Evolutionary conservation across 2,888 invertebrate species (phyloP).

Genomic region (Pharmacophagus antenor): DNA sequence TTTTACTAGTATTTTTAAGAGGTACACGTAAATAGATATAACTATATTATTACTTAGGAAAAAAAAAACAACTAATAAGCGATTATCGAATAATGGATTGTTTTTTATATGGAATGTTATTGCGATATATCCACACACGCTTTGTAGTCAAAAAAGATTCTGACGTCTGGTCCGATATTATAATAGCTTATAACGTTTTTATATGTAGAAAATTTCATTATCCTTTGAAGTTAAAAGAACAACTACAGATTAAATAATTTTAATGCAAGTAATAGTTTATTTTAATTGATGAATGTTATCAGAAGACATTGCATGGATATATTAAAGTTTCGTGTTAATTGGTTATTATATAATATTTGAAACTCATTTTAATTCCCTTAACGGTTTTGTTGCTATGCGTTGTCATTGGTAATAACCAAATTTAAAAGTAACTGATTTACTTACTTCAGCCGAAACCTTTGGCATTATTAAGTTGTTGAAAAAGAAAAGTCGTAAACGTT

Average conservation of each 20-base stretch:
- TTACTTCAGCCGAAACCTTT: not conserved
- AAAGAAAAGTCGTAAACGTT: not conserved
- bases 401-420: not conserved
- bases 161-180: too few relatives aligned
- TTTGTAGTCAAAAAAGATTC: too few relatives aligned
- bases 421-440: not conserved
- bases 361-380: not conserved
- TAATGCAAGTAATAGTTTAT: not conserved
- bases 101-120: too few relatives aligned
- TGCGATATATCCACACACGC: too few relatives aligned
- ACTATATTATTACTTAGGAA: not conserved
- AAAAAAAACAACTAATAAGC: too few relatives aligned
- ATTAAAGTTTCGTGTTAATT: not conserved
- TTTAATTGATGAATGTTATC: not conserved
- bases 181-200: too few relatives aligned
- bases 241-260: not conserved
- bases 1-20: not conserved
- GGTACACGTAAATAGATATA: too few relatives aligned
- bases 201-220: too few relatives aligned
- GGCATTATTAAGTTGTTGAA: not conserved
- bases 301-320: not conserved
- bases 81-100: too few relatives aligned
- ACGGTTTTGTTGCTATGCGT: not conserved
- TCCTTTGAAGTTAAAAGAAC: not conserved
- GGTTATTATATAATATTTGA: not conserved